phyloP scores from a whole-genome alignment of 2,797 vertebrate species.

The Prionace glauca region DNA sequence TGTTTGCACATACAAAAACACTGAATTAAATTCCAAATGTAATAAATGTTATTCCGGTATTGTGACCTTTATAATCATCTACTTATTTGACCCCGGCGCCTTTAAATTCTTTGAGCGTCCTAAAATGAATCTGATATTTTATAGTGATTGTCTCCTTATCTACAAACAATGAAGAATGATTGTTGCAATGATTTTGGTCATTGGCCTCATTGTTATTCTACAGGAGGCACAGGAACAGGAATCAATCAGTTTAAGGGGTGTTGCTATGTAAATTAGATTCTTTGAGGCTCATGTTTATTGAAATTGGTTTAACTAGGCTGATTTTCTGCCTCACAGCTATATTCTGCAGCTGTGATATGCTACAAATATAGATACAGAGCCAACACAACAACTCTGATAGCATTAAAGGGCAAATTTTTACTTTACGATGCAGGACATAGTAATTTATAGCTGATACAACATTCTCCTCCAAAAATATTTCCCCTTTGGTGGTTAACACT shows the following conservation, averaged over 20 bases:
- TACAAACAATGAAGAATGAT: background rate
- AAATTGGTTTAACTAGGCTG: constrained; percentile 22
- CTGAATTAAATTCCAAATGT: background rate
- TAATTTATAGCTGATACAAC: constrained; percentile 22
- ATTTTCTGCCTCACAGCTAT: constrained; percentile 12
- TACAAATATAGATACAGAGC: background rate
- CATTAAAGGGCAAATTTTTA: background rate
- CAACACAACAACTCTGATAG: background rate
- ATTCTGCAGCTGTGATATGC: constrained; percentile 30
- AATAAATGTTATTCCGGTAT: background rate
- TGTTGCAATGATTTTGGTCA: constrained; percentile 1
- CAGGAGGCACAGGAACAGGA: background rate
- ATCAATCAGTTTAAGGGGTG: constrained; percentile 33
- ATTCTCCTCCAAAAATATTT: background rate
- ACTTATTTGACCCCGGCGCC: background rate
- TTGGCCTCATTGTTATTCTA: constrained; percentile 24
- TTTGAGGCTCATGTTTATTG: constrained; percentile 25
- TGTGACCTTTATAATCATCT: background rate
- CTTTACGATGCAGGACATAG: background rate
- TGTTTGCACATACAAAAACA: background rate
- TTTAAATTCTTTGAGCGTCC: background rate
- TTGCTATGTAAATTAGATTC: constrained; percentile 35
- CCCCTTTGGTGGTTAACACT: background rate
- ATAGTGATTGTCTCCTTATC: background rate
- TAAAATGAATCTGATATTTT: background rate